Evolutionary conservation across 2,888 invertebrate species (phyloP), one percentile per base, ranked within the genome.

Genomic region (Epicampocera succincta): DNA sequence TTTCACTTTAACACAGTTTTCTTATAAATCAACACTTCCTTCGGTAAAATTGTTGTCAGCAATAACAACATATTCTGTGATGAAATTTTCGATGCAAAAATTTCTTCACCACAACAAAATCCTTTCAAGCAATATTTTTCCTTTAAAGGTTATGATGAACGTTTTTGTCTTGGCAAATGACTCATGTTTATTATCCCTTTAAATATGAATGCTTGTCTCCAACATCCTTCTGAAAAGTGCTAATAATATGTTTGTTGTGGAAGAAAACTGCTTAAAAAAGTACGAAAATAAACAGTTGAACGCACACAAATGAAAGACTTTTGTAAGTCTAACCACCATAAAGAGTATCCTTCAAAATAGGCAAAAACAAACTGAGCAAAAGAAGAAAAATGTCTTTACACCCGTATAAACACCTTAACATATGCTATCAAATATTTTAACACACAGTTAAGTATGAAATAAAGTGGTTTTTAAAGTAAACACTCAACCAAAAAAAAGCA

Each of bases 401-500:
- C 29, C 33, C 40, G 33, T 48, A 56, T 58, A 66, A 76, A 61
- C 80, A 76, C 80, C 80, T 80, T 61, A 76, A 66, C 80, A 80
- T 80, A 80, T 76, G 80, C 80, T 80, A 76, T 66, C 66, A 60
- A 76, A 72, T 61, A 38, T 54, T 68, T 80, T 71, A 66, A 76
- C 75, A 80, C 75, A 72, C 60, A 52, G 60, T 80, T 76, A 76
- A 76, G 75, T 76, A 72, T 38, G 40, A 71, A 75, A 80, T 80
- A 80, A 80, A 80, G 75, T 80, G 80, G 75, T 80, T 76, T 80
- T 80, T 54, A 61, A 80, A 71, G 65, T 71, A 75, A 80, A 80
- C 80, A 80, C 74, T 80, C 50, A 38, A 38, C n/a, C 5, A 44
- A 61, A 29, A 15, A 52, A 52, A 0, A 2, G n/a, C 4, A 58